These are phyloP conservation scores for Calycopis cecrops DNA, from an alignment of 1,140 invertebrate species.

Conservation along the genomic window DNA sequence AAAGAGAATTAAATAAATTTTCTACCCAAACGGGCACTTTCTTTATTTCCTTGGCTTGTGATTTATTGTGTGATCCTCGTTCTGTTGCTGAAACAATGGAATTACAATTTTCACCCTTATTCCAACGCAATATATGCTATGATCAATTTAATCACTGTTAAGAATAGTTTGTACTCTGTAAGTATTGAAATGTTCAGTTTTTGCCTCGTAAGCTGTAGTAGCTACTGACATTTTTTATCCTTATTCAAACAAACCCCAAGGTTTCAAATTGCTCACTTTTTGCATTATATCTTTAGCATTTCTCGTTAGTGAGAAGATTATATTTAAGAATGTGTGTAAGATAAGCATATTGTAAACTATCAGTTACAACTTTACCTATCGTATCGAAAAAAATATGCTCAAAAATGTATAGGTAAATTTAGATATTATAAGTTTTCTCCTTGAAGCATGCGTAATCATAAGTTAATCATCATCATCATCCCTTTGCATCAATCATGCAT, in stretches of 20 bases:
- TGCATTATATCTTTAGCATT: constrained; percentile 10
- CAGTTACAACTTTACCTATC: too few species aligned
- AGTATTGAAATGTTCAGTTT: constrained; percentile 40
- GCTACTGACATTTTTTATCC: constrained; percentile 24
- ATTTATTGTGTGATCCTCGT: constrained; percentile 47
- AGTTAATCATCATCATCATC: too few species aligned
- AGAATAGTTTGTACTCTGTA: constrained; percentile 20
- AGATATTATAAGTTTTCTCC: too few species aligned
- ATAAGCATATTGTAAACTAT: too few species aligned
- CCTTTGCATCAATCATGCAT: too few species aligned
- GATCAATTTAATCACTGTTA: not conserved
- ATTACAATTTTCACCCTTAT: constrained; percentile 28
- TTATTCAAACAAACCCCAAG: constrained; percentile 21
- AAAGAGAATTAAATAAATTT: constrained; percentile 62
- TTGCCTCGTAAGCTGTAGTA: constrained; percentile 32
- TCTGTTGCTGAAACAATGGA: constrained; percentile 17
- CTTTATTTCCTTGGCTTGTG: constrained; percentile 51
- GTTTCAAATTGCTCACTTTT: constrained; percentile 26
- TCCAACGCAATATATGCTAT: constrained; percentile 19
- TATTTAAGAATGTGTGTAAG: not conserved
- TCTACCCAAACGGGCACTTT: constrained; percentile 52
- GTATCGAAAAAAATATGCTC: too few species aligned
- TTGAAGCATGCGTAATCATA: too few species aligned
- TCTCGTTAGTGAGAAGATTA: constrained; percentile 1
- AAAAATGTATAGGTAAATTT: too few species aligned